Percentiles rank a stretch among this genome's conserved stretches.
These are phyloP conservation scores for Triplophysa rosa DNA, from an alignment of 2,113 vertebrate genomes.

Conservation along the genomic window DNA sequence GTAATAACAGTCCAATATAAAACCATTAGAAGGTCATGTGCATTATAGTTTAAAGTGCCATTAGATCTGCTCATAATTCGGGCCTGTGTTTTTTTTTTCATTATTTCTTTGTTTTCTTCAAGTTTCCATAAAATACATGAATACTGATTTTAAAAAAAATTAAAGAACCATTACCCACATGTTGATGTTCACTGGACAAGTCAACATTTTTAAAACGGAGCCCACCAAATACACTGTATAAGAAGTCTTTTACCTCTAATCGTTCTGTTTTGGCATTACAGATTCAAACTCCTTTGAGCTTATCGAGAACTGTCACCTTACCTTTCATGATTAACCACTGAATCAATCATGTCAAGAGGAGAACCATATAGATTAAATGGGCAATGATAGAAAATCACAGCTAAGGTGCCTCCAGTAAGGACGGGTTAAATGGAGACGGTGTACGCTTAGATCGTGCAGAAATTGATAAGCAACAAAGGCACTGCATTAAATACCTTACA, in stretches of 20 bases:
- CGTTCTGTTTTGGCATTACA: constrained; percentile 23
- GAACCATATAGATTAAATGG: constrained; percentile 21
- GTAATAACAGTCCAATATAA: constrained; percentile 59
- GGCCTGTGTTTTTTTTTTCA: background rate
- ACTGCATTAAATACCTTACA: constrained; percentile 17
- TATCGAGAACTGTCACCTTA: constrained; percentile 17
- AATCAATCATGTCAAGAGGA: constrained; percentile 39
- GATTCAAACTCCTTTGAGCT: constrained; percentile 13
- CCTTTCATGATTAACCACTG: constrained; percentile 38
- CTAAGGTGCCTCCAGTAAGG: constrained; percentile 8
- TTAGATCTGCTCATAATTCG: background rate
- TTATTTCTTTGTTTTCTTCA: background rate
- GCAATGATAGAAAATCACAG: constrained; percentile 9
- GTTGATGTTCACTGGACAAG: background rate
- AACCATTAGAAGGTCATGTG: constrained; percentile 1
- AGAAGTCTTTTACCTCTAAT: constrained; percentile 2
- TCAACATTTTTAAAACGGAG: background rate
- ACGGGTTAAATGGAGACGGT: constrained; percentile 13
- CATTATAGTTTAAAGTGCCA: background rate
- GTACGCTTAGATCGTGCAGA: constrained; percentile 11
- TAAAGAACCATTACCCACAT: background rate
- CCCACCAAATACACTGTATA: background rate
- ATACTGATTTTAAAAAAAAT: background rate
- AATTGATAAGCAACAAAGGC: constrained; percentile 18
- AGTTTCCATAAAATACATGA: background rate